Evolutionary conservation across 2,113 vertebrate species (phyloP).

Genomic region (Pampusana beccarii): DNA sequence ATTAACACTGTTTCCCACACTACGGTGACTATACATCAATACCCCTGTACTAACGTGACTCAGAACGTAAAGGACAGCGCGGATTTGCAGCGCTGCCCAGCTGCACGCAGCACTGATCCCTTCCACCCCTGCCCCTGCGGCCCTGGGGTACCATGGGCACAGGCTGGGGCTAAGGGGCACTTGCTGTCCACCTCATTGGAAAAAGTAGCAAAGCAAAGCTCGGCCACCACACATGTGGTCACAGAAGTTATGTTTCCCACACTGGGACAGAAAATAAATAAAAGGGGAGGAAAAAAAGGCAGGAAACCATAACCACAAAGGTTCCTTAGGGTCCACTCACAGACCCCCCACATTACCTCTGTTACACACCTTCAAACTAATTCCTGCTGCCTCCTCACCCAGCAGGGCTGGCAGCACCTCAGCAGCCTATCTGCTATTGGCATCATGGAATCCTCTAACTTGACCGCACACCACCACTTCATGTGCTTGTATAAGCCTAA

Average conservation of each 20-base stretch:
- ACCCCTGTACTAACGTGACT: accelerated
- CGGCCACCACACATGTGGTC: not conserved
- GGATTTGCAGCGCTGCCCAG: not conserved
- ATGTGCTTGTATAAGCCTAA: accelerated
- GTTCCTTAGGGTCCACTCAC: not conserved
- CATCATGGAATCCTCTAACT: not conserved
- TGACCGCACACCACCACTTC: not conserved
- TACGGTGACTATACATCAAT: conserved; percentile 1
- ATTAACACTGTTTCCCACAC: not conserved
- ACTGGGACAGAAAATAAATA: not conserved
- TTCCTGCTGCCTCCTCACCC: not conserved
- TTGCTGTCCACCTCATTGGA: not conserved
- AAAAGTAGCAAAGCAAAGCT: not conserved
- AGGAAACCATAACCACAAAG: too few relatives aligned
- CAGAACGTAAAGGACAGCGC: not conserved
- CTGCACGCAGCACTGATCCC: not conserved
- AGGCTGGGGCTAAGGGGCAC: not conserved
- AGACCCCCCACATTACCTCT: not conserved
- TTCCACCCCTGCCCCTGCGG: not conserved
- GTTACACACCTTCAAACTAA: accelerated
- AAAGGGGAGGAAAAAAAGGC: too few relatives aligned
- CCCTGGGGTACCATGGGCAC: accelerated
- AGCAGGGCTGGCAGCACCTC: not conserved
- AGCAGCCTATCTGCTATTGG: not conserved
- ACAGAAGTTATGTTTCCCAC: not conserved